Conservation (phyloP, 2,888 invertebrate species). For the Synergus japonicus region DNA sequence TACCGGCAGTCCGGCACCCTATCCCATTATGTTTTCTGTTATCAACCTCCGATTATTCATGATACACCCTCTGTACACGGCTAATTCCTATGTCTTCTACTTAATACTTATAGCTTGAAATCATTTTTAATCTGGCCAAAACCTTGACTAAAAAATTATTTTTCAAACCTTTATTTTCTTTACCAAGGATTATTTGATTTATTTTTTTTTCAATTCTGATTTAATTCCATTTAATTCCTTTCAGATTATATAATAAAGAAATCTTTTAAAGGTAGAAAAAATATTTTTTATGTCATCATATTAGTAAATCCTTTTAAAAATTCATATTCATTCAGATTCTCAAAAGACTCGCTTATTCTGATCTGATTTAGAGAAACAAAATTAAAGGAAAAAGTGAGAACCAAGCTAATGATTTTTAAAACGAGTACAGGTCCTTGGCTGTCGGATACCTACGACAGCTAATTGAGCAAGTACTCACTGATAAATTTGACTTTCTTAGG, state of each 20-base stretch:
- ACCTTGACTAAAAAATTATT: too few species aligned
- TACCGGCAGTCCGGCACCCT: conserved; percentile 3
- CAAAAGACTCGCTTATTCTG: neutral
- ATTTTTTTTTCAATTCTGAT: neutral
- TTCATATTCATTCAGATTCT: neutral
- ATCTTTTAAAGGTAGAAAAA: too few species aligned
- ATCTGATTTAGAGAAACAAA: neutral
- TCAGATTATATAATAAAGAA: neutral
- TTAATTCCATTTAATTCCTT: neutral
- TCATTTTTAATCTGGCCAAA: neutral
- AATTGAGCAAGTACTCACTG: conserved; percentile 84
- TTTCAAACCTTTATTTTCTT: neutral
- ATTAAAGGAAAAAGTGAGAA: neutral
- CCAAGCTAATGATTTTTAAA: neutral
- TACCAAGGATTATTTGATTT: neutral
- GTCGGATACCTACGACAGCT: neutral
- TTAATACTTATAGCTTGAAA: neutral
- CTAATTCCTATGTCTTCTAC: too few species aligned
- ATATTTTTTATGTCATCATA: neutral
- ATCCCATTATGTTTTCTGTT: neutral
- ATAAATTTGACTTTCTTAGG: conserved; percentile 94
- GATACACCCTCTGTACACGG: neutral
- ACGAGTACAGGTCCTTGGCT: conserved; percentile 31
- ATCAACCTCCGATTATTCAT: conserved; percentile 9
- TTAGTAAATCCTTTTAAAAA: too few species aligned